phyloP scores from a whole-genome alignment of 1,140 invertebrate species.

The Apocrypta bakeri region DNA sequence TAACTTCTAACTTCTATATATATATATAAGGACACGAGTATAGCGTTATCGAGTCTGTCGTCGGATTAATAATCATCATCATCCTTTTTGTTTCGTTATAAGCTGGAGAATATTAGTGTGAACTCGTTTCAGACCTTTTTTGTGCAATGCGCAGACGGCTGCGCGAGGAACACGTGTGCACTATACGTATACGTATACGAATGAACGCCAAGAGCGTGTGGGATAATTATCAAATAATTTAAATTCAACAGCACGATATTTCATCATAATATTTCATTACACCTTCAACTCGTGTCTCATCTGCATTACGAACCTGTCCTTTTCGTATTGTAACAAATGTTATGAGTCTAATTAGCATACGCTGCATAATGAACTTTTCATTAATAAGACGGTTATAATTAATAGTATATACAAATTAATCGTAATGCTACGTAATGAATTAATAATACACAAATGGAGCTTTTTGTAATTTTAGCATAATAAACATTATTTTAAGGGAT shows the following conservation, averaged over 20 bases:
- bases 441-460: too few relatives aligned
- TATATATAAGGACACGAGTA: background rate
- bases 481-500: too few relatives aligned
- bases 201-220: too few relatives aligned
- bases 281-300: background rate
- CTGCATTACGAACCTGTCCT: background rate
- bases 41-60: background rate
- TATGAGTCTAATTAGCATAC: background rate
- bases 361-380: background rate
- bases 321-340: background rate
- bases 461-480: too few relatives aligned
- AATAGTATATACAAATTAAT: background rate
- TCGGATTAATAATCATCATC: too few relatives aligned
- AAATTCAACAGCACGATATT: background rate
- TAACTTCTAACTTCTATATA: conserved; percentile 7
- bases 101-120: too few relatives aligned
- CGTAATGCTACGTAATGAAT: too few relatives aligned
- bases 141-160: background rate
- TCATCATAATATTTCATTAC: background rate
- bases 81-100: too few relatives aligned
- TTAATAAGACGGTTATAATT: background rate
- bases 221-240: background rate
- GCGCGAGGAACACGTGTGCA: too few relatives aligned
- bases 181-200: background rate
- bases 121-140: background rate